A percentile compares a stretch with the other conserved stretches of the same genome.
Conservation (phyloP, 2,797 vertebrate genomes). For the Enteromius afrohamiltoni region DNA sequence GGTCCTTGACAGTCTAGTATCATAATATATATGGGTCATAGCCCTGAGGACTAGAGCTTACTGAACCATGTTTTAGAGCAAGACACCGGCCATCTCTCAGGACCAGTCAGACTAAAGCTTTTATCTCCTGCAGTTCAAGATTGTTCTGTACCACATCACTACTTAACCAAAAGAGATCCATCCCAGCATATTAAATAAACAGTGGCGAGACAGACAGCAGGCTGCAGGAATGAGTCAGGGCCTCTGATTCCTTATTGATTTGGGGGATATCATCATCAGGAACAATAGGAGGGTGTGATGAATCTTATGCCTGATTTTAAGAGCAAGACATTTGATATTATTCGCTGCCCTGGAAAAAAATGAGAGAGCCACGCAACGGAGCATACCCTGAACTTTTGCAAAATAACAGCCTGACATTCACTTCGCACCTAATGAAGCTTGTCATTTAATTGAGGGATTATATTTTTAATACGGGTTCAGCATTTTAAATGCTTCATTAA, state of each 20-base stretch:
- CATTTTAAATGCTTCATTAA: neutral
- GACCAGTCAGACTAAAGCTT: slow-evolving; percentile 48
- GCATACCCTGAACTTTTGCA: slow-evolving; percentile 30
- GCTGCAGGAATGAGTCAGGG: slow-evolving; percentile 8
- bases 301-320: slow-evolving; percentile 12
- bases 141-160: slow-evolving; percentile 21
- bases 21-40: slow-evolving; percentile 51
- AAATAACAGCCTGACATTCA: slow-evolving; percentile 45
- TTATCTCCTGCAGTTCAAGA: slow-evolving; percentile 38
- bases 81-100: slow-evolving; percentile 48
- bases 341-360: slow-evolving; percentile 4
- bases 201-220: neutral
- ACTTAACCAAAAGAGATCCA: slow-evolving; percentile 18
- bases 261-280: neutral
- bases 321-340: slow-evolving; percentile 1
- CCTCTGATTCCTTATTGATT: slow-evolving; percentile 9
- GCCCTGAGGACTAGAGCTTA: slow-evolving; percentile 56
- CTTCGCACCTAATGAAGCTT: slow-evolving; percentile 14
- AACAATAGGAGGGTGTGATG: neutral
- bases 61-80: slow-evolving; percentile 63
- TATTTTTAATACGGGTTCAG: neutral
- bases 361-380: neutral
- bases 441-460: slow-evolving; percentile 8
- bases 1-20: slow-evolving; percentile 53
- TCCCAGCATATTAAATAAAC: slow-evolving; percentile 27